phyloP scores from a whole-genome alignment of 1,140 invertebrate species.

The Brachionus sp. region DNA sequence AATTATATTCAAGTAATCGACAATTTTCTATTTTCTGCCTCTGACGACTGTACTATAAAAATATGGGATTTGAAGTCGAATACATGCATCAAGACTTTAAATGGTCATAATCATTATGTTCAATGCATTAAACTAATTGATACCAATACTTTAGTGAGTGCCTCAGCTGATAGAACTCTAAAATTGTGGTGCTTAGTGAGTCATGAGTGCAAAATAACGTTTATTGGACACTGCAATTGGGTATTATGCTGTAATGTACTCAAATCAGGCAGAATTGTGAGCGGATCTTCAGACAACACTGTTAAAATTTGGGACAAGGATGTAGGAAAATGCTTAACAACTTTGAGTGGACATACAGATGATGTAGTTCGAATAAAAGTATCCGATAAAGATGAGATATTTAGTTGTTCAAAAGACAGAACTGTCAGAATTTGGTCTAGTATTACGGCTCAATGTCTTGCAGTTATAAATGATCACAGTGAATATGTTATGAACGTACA shows the following conservation, averaged over 20 bases:
- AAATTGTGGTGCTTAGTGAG: background rate
- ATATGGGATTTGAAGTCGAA: background rate
- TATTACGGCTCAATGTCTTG: background rate
- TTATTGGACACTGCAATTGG: background rate
- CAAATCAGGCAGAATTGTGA: background rate
- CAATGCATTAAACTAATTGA: background rate
- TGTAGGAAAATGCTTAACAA: background rate
- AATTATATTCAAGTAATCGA: background rate
- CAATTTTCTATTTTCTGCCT: background rate
- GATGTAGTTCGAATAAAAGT: background rate
- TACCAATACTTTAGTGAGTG: background rate
- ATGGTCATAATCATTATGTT: constrained; percentile 1
- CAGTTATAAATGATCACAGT: background rate
- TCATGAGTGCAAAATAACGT: background rate
- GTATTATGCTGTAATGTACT: background rate
- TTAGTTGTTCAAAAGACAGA: background rate
- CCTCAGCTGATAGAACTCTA: background rate
- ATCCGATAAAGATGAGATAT: background rate
- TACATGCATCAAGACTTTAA: background rate
- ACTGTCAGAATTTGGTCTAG: background rate
- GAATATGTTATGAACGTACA: background rate
- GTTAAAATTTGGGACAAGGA: constrained; percentile 2
- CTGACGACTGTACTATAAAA: background rate
- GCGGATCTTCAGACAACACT: background rate
- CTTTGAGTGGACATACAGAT: background rate